Evolutionary conservation across 2,888 invertebrate species (phyloP).

Genomic region (Scaptomyza tumidula): DNA sequence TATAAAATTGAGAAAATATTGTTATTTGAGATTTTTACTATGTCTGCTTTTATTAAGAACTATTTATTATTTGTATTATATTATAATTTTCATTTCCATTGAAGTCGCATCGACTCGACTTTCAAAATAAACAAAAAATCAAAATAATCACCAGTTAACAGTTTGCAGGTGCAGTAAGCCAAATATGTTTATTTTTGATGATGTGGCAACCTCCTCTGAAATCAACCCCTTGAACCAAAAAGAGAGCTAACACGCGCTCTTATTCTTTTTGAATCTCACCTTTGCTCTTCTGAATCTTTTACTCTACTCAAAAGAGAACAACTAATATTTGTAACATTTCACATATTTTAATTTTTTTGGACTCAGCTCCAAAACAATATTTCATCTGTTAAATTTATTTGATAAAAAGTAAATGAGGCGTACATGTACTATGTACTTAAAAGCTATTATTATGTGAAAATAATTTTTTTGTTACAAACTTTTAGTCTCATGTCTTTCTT

Average conservation of each 20-base stretch:
- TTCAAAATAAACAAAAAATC: neutral
- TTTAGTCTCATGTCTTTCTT: neutral
- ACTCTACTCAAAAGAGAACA: neutral
- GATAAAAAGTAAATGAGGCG: neutral
- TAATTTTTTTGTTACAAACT: neutral
- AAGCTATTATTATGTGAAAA: neutral
- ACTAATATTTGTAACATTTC: neutral
- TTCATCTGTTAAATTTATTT: neutral
- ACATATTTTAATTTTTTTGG: no score
- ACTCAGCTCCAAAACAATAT: no score
- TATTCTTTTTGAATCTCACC: neutral
- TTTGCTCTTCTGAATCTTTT: neutral
- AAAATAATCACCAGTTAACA: neutral
- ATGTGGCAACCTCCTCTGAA: constrained; percentile 16
- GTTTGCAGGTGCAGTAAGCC: neutral
- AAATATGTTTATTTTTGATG: neutral
- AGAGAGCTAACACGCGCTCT: constrained; percentile 6
- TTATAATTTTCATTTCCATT: no score
- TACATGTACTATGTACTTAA: neutral
- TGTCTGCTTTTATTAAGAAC: neutral
- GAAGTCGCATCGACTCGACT: no score
- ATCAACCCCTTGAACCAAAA: neutral
- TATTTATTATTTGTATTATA: no score
- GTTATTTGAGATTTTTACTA: neutral
- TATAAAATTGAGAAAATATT: neutral